These are phyloP conservation scores for Hyperopisus bebe DNA, from an alignment of 2,113 vertebrate genomes.

Conservation along the genomic window DNA sequence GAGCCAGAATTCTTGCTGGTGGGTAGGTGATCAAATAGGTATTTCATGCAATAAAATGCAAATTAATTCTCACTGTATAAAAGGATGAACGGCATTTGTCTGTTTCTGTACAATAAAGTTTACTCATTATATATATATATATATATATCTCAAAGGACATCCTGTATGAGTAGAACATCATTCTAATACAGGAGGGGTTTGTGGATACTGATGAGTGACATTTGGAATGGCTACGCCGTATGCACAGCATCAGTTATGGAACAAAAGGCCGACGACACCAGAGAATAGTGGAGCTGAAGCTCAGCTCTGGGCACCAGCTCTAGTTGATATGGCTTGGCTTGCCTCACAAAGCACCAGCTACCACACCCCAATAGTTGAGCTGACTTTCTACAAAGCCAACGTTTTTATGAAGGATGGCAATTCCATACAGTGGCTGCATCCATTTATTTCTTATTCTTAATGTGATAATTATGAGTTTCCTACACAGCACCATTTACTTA, in stretches of 20 bases:
- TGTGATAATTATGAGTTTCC: slow-evolving; percentile 2
- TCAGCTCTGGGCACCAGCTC: background rate
- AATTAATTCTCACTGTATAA: too few species aligned
- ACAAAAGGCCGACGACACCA: background rate
- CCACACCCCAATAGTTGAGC: background rate
- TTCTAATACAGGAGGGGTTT: background rate
- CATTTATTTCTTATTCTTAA: background rate
- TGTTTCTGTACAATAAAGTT: background rate
- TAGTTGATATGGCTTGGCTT: background rate
- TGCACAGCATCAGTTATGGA: background rate
- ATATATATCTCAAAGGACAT: background rate
- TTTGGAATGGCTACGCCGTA: background rate
- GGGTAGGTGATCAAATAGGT: too few species aligned
- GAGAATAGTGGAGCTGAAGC: background rate
- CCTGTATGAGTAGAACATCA: background rate
- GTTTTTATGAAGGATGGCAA: background rate
- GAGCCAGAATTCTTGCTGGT: too few species aligned
- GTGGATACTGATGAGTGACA: background rate
- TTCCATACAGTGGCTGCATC: background rate
- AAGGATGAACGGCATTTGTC: background rate
- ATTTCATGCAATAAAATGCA: too few species aligned
- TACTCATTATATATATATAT: background rate
- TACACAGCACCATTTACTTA: background rate
- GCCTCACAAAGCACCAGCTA: background rate
- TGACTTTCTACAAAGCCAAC: background rate